Percentiles rank a stretch among this genome's conserved stretches.
Conservation (phyloP, 2,797 vertebrate genomes). For the Erpetoichthys calabaricus region DNA sequence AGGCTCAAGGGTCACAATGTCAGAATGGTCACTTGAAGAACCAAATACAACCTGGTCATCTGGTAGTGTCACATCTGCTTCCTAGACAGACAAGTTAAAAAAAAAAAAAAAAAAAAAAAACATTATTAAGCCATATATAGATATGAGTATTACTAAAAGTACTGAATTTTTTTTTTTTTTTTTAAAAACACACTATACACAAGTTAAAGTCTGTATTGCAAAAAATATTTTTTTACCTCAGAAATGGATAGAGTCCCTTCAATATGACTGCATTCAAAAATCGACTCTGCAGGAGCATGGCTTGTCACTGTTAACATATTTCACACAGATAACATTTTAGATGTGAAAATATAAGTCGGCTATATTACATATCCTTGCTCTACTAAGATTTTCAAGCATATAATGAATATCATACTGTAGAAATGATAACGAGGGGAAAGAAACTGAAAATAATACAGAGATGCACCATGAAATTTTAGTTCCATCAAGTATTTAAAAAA, state of each 20-base stretch:
- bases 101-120: constrained; percentile 6
- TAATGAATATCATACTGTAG: no score
- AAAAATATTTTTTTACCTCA: constrained; percentile 56
- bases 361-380: no score
- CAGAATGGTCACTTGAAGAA: constrained; percentile 79
- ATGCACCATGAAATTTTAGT: no score
- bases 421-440: no score
- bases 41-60: constrained; percentile 53
- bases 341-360: no score
- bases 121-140: not conserved
- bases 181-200: constrained; percentile 12
- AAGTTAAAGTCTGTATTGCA: constrained; percentile 4
- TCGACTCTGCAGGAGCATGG: constrained; percentile 13
- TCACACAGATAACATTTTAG: no score
- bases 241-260: constrained; percentile 23
- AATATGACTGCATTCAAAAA: constrained; percentile 33
- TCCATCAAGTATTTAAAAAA: no score
- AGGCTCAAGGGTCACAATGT: constrained; percentile 79
- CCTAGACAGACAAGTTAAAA: constrained; percentile 32
- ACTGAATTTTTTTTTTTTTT: constrained; percentile 10
- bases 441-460: no score
- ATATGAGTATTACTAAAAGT: not conserved
- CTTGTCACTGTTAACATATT: no score
- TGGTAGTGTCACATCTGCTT: constrained; percentile 21
- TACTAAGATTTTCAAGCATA: no score